These are phyloP conservation scores for Micrasema longulum DNA, from an alignment of 1,140 invertebrate genomes.

Conservation along the genomic window DNA sequence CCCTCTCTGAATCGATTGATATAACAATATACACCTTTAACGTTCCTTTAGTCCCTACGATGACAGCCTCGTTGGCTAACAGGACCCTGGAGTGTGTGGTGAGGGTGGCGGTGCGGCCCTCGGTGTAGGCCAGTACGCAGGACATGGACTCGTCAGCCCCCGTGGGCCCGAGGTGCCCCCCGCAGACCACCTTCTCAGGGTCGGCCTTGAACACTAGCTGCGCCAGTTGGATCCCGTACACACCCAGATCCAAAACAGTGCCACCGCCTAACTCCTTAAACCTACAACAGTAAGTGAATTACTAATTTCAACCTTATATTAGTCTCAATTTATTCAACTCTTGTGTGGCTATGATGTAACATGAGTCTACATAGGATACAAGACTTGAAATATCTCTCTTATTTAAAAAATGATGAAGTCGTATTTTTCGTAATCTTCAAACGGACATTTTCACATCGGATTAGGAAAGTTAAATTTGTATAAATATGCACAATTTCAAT, in stretches of 20 bases:
- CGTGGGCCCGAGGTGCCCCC: conserved; percentile 74
- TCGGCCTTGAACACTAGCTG: conserved; percentile 75
- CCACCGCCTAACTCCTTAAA: conserved; percentile 80
- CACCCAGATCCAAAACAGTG: conserved; percentile 81
- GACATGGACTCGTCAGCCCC: conserved; percentile 77
- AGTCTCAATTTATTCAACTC: no score
- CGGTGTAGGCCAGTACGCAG: conserved; percentile 73
- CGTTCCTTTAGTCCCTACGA: conserved; percentile 77
- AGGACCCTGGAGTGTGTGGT: conserved; percentile 68
- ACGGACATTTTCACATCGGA: no score
- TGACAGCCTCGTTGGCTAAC: conserved; percentile 74
- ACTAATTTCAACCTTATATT: conserved; percentile 8
- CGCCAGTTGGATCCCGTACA: conserved; percentile 83
- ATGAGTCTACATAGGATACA: no score
- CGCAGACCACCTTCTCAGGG: conserved; percentile 72
- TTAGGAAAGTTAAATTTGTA: no score
- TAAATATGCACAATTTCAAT: no score
- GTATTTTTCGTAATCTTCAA: no score
- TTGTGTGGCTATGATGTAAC: no score
- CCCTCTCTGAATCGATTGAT: background rate
- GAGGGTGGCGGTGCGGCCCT: conserved; percentile 74
- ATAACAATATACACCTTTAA: conserved; percentile 65
- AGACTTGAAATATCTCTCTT: no score
- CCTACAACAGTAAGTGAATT: no score
- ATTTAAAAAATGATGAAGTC: no score